These are phyloP conservation scores for Helicolenus hilgendorfi DNA, from an alignment of 2,797 vertebrate genomes.

Conservation along the genomic window DNA sequence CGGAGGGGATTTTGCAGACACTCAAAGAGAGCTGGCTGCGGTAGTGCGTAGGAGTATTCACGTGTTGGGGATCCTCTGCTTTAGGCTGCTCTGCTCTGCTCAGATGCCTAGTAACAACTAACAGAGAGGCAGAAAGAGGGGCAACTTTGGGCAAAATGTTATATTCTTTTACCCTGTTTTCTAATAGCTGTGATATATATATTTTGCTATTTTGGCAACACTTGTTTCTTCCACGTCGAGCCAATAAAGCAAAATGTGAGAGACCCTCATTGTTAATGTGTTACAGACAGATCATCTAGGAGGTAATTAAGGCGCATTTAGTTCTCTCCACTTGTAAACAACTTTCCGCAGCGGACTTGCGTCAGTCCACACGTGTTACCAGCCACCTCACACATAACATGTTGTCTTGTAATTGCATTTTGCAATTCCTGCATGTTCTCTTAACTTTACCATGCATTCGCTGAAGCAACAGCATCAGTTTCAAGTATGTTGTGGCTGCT, in stretches of 20 bases:
- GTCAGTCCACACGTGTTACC: constrained; percentile 41
- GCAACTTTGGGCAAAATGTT: background rate
- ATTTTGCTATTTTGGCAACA: background rate
- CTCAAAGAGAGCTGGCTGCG: constrained; percentile 64
- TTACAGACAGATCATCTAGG: background rate
- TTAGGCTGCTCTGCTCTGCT: constrained; percentile 59
- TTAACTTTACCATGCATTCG: too few relatives aligned
- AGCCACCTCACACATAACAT: background rate
- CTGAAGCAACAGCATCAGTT: too few relatives aligned
- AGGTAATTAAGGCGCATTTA: background rate
- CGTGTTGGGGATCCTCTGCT: constrained; percentile 80
- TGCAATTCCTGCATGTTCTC: too few relatives aligned
- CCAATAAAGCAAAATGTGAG: background rate
- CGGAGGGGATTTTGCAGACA: constrained; percentile 50
- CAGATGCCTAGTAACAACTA: constrained; percentile 77
- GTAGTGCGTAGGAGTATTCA: constrained; percentile 74
- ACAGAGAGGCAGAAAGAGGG: background rate
- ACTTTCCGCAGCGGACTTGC: constrained; percentile 43
- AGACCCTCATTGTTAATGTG: background rate
- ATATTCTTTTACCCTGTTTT: background rate
- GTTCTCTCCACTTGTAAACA: constrained; percentile 39
- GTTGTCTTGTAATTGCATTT: background rate
- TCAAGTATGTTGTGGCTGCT: background rate
- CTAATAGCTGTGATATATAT: background rate
- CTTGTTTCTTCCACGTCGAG: background rate